Conservation (phyloP, 2,888 invertebrate genomes). For the Netelia virgata region DNA sequence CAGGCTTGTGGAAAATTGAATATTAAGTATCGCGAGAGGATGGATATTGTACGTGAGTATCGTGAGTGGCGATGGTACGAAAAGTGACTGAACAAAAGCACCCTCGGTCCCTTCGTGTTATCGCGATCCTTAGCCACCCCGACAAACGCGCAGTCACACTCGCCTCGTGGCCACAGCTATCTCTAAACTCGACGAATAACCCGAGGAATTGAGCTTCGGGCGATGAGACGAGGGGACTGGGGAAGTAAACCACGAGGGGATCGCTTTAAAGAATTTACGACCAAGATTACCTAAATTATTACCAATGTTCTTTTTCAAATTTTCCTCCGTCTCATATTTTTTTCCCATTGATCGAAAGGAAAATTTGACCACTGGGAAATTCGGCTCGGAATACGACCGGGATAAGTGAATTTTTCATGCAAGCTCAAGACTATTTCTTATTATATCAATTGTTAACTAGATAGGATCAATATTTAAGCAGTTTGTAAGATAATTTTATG, state of each 20-base stretch:
- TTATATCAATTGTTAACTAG: too few relatives aligned
- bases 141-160: constrained; percentile 28
- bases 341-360: background rate
- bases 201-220: background rate
- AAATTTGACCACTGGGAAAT: background rate
- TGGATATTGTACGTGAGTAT: background rate
- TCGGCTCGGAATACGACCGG: background rate
- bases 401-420: background rate
- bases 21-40: constrained; percentile 46
- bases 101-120: constrained; percentile 21
- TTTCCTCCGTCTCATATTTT: background rate
- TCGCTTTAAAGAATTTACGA: constrained; percentile 18
- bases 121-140: constrained; percentile 32
- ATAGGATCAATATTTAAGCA: too few relatives aligned
- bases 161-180: background rate
- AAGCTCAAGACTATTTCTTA: background rate
- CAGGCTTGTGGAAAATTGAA: constrained; percentile 61
- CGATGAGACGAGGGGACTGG: constrained; percentile 7
- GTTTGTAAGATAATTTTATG: too few relatives aligned
- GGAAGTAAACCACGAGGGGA: constrained; percentile 14
- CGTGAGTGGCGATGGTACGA: background rate
- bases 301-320: background rate
- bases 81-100: constrained; percentile 3
- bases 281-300: constrained; percentile 23
- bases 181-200: constrained; percentile 23